Evolutionary conservation across 2,113 vertebrate species (phyloP).

Genomic region (Peromyscus polionotus): DNA sequence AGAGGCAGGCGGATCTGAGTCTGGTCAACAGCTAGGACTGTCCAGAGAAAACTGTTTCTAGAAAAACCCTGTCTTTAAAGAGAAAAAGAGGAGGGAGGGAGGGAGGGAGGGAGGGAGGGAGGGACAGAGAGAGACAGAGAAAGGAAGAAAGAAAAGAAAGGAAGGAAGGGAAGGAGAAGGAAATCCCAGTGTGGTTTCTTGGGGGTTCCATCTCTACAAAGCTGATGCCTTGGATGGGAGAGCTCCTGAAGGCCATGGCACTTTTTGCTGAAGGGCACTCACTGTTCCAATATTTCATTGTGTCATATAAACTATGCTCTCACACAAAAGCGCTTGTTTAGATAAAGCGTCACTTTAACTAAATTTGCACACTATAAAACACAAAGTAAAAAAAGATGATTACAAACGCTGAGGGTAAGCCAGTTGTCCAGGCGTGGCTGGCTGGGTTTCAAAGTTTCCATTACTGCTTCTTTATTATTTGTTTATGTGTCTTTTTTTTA

Average conservation of each 20-base stretch:
- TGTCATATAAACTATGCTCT: slow-evolving; percentile 34
- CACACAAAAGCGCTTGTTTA: background rate
- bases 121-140: too few relatives aligned
- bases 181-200: background rate
- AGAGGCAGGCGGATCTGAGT: background rate
- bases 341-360: background rate
- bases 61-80: background rate
- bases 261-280: background rate
- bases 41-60: background rate
- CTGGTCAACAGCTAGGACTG: background rate
- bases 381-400: background rate
- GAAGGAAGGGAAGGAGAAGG: too few relatives aligned
- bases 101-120: too few relatives aligned
- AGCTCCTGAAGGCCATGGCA: background rate
- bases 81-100: background rate
- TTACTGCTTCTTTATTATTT: background rate
- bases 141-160: background rate
- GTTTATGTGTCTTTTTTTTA: slow-evolving; percentile 11
- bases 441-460: background rate
- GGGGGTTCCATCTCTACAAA: background rate
- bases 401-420: background rate
- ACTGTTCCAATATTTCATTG: background rate
- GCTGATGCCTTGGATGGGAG: background rate
- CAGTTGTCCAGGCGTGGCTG: background rate
- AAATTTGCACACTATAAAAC: background rate